phyloP scores from a whole-genome alignment of 2,888 invertebrate species.

The Matsumyia berberina region DNA sequence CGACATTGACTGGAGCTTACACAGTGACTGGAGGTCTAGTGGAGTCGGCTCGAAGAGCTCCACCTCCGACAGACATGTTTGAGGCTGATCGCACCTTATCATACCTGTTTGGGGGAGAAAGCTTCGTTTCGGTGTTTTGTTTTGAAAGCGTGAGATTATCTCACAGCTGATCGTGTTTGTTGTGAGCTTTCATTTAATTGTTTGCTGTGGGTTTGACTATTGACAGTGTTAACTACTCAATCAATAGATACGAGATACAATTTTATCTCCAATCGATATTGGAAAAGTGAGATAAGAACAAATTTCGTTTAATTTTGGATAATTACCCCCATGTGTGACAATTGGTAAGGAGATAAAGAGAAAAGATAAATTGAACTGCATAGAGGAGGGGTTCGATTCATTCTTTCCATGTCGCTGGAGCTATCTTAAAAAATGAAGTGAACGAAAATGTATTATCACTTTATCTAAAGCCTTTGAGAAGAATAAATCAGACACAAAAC shows the following conservation, averaged over 20 bases:
- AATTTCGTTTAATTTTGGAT: conserved; percentile 1
- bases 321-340: conserved; percentile 8
- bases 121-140: conserved; percentile 63
- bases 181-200: conserved; percentile 26
- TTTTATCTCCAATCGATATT: conserved; percentile 1
- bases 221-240: conserved; percentile 2
- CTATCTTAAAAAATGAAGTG: too few relatives aligned
- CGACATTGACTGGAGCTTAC: conserved; percentile 70
- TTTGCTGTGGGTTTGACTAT: conserved; percentile 7
- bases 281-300: not conserved
- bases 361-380: not conserved
- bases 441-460: too few relatives aligned
- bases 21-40: conserved; percentile 25
- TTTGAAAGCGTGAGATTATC: conserved; percentile 21
- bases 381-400: not conserved
- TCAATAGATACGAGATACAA: not conserved
- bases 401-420: too few relatives aligned
- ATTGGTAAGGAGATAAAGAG: not conserved
- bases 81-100: conserved; percentile 5
- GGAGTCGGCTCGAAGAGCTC: conserved; percentile 24
- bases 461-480: too few relatives aligned
- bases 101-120: conserved; percentile 24
- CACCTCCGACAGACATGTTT: conserved; percentile 52
- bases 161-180: conserved; percentile 57
- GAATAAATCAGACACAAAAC: too few relatives aligned